Evolutionary conservation across 1,140 invertebrate species (phyloP).

Genomic region (Heliconius eleuchia): DNA sequence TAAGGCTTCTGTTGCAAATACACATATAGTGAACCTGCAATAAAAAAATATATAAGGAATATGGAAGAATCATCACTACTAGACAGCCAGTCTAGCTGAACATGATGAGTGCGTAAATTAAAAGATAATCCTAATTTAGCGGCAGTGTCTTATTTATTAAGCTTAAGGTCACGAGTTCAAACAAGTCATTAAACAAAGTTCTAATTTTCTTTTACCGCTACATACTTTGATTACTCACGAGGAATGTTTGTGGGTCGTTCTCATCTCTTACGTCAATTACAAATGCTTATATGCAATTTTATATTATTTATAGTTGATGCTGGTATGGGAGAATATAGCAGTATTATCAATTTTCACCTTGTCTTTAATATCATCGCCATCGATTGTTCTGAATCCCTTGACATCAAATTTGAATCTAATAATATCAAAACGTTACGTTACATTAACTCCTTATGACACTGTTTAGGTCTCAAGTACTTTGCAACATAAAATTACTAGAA

Average conservation of each 20-base stretch:
- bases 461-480: neutral
- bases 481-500: neutral
- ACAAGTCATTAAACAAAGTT: slow-evolving; percentile 9
- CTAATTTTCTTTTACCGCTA: slow-evolving; percentile 13
- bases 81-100: no score
- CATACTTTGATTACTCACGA: neutral
- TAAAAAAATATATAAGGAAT: no score
- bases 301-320: neutral
- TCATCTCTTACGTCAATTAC: neutral
- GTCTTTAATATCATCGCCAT: no score
- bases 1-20: no score
- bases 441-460: neutral
- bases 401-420: no score
- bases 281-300: neutral
- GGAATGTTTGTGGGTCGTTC: neutral
- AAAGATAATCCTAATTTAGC: neutral
- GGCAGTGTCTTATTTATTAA: slow-evolving; percentile 12
- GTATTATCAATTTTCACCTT: no score
- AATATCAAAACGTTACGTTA: no score
- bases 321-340: neutral
- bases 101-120: neutral
- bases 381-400: no score
- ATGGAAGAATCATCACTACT: no score
- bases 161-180: neutral
- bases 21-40: no score